These are phyloP conservation scores for Cyclopterus lumpus DNA, from an alignment of 2,797 vertebrate species.

Conservation along the genomic window DNA sequence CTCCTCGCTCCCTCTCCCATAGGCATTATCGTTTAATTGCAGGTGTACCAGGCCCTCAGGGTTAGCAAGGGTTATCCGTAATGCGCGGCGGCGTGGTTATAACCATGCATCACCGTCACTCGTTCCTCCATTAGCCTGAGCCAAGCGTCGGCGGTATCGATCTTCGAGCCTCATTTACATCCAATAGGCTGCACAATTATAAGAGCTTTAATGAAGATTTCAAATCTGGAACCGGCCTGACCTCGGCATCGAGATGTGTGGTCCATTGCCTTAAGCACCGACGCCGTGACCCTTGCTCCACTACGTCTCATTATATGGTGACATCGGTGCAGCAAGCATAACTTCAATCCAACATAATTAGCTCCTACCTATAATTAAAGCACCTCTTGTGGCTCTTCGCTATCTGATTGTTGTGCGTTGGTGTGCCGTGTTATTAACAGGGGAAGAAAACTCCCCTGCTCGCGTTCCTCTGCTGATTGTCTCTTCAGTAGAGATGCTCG, in stretches of 20 bases:
- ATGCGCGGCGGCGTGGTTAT: conserved; percentile 51
- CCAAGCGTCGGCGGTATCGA: conserved; percentile 45
- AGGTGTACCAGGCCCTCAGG: conserved; percentile 60
- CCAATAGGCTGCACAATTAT: conserved; percentile 53
- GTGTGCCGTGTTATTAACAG: conserved; percentile 56
- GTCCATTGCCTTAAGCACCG: conserved; percentile 23
- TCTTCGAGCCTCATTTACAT: conserved; percentile 70
- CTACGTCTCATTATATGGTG: conserved; percentile 72
- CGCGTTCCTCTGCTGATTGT: conserved; percentile 29
- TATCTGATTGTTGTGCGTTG: conserved; percentile 66
- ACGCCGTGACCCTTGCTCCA: conserved; percentile 47
- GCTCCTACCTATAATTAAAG: conserved; percentile 71
- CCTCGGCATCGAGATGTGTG: conserved; percentile 43
- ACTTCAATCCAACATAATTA: conserved; percentile 73
- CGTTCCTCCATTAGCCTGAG: conserved; percentile 58
- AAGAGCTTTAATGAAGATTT: conserved; percentile 65
- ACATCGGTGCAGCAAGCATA: conserved; percentile 54
- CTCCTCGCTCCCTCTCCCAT: conserved; percentile 38
- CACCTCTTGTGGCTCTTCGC: conserved; percentile 56
- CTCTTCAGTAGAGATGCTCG: conserved; percentile 13
- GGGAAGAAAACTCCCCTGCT: conserved; percentile 11
- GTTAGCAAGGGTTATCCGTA: conserved; percentile 67
- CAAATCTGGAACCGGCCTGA: conserved; percentile 50
- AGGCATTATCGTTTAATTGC: conserved; percentile 77
- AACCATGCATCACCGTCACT: conserved; percentile 58